Evolutionary conservation across 1,140 invertebrate genomes (phyloP).

Genomic region (Neodiprion fabricii): DNA sequence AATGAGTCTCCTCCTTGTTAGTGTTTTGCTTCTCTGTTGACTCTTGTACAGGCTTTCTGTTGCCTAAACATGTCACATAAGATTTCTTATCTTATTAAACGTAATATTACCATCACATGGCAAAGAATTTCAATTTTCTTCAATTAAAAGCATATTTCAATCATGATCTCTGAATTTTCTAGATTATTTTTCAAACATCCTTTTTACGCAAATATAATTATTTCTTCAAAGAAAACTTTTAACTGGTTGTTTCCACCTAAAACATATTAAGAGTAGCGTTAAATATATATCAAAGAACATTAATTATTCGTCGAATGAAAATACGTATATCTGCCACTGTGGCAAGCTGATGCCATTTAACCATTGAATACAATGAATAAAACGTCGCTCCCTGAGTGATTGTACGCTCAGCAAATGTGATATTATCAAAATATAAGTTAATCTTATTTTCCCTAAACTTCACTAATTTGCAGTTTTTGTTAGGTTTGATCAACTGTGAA

Average conservation of each 20-base stretch:
- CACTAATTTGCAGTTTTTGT: too few species aligned
- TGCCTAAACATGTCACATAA: conserved; percentile 57
- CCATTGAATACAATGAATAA: too few species aligned
- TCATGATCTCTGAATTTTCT: not conserved
- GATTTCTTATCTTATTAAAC: conserved; percentile 12
- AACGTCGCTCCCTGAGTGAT: too few species aligned
- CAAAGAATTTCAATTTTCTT: not conserved
- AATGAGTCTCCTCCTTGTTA: conserved; percentile 30
- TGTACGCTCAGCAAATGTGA: too few species aligned
- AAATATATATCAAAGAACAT: conserved; percentile 19
- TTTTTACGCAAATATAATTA: conserved; percentile 1
- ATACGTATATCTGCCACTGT: too few species aligned
- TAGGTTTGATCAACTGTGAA: too few species aligned
- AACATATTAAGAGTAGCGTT: conserved; percentile 36
- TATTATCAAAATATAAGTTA: too few species aligned
- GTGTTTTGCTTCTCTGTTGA: conserved; percentile 41
- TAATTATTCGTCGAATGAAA: not conserved
- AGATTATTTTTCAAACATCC: not conserved
- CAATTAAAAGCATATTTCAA: not conserved
- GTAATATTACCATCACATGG: not conserved
- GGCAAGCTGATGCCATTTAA: too few species aligned
- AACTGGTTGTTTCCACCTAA: conserved; percentile 31
- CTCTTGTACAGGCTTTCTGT: conserved; percentile 47
- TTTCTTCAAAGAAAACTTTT: not conserved
- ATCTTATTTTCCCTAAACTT: too few species aligned